These are phyloP conservation scores for Bungarus multicinctus DNA, from an alignment of 2,113 vertebrate species.

Conservation along the genomic window DNA sequence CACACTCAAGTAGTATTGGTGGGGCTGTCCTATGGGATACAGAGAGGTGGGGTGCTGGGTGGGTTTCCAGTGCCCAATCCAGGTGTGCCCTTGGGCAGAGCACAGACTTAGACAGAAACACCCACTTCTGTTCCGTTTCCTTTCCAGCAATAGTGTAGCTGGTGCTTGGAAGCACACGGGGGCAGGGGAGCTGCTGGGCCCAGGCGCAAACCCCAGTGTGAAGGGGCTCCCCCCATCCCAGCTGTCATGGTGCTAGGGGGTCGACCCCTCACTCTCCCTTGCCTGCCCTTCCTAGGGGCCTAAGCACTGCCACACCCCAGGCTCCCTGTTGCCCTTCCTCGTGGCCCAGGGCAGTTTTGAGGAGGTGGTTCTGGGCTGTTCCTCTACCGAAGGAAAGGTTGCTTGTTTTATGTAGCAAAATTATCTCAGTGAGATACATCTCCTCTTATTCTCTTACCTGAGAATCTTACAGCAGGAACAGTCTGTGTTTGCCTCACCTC, in stretches of 20 bases:
- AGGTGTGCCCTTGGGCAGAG: background rate
- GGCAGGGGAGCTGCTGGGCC: too few relatives aligned
- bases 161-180: background rate
- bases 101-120: background rate
- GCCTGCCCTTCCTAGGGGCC: background rate
- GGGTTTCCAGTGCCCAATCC: background rate
- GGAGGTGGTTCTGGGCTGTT: background rate
- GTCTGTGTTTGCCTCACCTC: constrained; percentile 93
- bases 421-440: constrained; percentile 99
- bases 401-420: constrained; percentile 99
- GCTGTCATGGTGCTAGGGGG: background rate
- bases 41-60: background rate
- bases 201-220: background rate
- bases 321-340: background rate
- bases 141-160: background rate
- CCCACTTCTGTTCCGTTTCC: background rate
- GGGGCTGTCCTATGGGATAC: background rate
- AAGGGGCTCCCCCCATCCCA: background rate
- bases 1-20: background rate
- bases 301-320: background rate
- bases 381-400: constrained; percentile 79
- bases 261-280: background rate
- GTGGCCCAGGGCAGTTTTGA: constrained; percentile 75
- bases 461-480: constrained; percentile 97
- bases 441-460: constrained; percentile 99